phyloP scores from a whole-genome alignment of 2,113 vertebrate species.

The Emydura subglobosa region DNA sequence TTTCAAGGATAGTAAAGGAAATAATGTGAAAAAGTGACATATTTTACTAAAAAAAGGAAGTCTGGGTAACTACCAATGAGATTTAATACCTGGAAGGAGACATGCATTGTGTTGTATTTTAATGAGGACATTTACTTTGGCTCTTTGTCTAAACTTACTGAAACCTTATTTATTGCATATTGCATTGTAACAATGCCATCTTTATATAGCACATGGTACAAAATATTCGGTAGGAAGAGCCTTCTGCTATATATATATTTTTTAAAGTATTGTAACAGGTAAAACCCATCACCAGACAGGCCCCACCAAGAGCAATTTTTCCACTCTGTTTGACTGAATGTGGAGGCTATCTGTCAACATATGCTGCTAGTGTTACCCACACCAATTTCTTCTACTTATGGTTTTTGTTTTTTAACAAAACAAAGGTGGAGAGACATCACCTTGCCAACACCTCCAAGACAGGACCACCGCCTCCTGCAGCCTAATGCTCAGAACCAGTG shows the following conservation, averaged over 20 bases:
- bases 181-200: background rate
- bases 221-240: background rate
- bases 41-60: background rate
- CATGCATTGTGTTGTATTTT: background rate
- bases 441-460: accelerated
- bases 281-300: background rate
- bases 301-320: background rate
- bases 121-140: background rate
- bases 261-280: background rate
- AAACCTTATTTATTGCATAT: background rate
- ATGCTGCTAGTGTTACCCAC: accelerated
- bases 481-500: accelerated
- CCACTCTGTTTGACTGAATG: background rate
- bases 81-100: background rate
- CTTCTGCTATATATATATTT: background rate
- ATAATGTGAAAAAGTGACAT: accelerated
- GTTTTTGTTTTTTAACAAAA: background rate
- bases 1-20: background rate
- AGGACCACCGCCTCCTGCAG: background rate
- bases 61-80: background rate
- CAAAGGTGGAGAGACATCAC: accelerated
- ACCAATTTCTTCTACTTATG: accelerated
- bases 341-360: background rate
- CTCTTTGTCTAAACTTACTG: background rate
- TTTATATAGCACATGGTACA: background rate